Evolutionary conservation across 1,140 invertebrate species (phyloP), one percentile per base, ranked within the genome.

Genomic region (Asbolus verrucosus): DNA sequence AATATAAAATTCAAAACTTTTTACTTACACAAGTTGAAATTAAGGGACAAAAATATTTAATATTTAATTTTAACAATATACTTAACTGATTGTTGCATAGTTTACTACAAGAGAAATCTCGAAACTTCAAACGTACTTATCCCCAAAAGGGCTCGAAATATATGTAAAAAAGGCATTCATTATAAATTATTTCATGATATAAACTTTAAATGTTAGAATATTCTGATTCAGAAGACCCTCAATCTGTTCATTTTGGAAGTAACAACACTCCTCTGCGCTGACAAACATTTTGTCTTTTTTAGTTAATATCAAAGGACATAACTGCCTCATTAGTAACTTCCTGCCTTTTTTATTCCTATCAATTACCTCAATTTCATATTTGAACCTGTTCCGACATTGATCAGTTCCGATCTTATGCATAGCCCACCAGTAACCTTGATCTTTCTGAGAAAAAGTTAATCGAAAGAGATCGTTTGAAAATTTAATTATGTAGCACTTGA

Each of bases 381-480:
- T 27, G 9, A 31, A 54, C 0, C 11, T 11, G 5, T 54, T 27
- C 8, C 14, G 14, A 14, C 24, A 27, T 1, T n/a, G n/a, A n/a
- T n/a, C n/a, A n/a, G 46, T 19, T 24, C 46, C 46, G 2, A 54
- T 54, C 4, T 11, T 9, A 14, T 54, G 46, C 3, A 54, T 21
- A n/a, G n/a, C 6, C 46, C 46, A 54, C 8, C 27, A 16, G 8
- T 11, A 54, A 24, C 27, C n/a, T 4, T 31, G n/a, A 11, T 14
- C 11, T 14, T 1, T 27, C 13, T 11, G 1, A 27, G 9, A 1
- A 54, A 30, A 54, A 14, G 15, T 54, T 14, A 54, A 27, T 6
- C 46, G 46, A 27, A 54, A 54, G 1, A 54, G 27, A 54, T 8
- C 6, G 11, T 54, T 27, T 27, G 46, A 24, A 27, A 54, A 54